Percentiles rank a stretch among this genome's conserved stretches.
Evolutionary conservation across 2,113 vertebrate genomes (phyloP).

Genomic region (Megalops atlanticus): DNA sequence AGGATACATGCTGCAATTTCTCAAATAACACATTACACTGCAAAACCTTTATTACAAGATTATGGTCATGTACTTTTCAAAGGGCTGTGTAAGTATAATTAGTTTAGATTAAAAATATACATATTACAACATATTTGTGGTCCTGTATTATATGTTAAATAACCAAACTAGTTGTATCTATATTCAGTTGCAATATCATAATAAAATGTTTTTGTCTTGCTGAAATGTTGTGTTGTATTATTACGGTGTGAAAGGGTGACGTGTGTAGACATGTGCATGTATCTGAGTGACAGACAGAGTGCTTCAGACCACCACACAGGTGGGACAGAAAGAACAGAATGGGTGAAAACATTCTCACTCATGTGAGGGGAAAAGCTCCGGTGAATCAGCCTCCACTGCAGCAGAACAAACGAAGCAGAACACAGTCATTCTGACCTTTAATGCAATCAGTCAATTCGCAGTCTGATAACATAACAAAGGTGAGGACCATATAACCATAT

Average conservation of each 20-base stretch:
- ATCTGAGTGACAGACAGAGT: too few relatives aligned
- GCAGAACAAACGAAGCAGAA: background rate
- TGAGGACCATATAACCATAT: background rate
- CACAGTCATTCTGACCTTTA: slow-evolving; percentile 1
- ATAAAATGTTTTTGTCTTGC: background rate
- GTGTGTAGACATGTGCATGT: background rate
- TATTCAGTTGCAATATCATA: too few relatives aligned
- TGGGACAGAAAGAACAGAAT: background rate
- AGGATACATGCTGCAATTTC: background rate
- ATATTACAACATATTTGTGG: too few relatives aligned
- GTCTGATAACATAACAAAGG: background rate
- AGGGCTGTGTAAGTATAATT: too few relatives aligned
- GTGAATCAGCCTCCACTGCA: background rate
- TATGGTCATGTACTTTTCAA: background rate
- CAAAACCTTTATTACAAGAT: background rate
- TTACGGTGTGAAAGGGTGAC: background rate
- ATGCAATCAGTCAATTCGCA: background rate
- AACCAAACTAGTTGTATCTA: too few relatives aligned
- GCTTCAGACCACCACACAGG: too few relatives aligned
- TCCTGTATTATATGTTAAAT: background rate
- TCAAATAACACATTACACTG: background rate
- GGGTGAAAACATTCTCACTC: background rate
- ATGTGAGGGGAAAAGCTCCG: background rate
- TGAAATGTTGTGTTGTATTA: background rate
- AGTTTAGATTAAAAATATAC: too few relatives aligned